phyloP scores from a whole-genome alignment of 2,113 vertebrate species.

The Vulpes lagopus region DNA sequence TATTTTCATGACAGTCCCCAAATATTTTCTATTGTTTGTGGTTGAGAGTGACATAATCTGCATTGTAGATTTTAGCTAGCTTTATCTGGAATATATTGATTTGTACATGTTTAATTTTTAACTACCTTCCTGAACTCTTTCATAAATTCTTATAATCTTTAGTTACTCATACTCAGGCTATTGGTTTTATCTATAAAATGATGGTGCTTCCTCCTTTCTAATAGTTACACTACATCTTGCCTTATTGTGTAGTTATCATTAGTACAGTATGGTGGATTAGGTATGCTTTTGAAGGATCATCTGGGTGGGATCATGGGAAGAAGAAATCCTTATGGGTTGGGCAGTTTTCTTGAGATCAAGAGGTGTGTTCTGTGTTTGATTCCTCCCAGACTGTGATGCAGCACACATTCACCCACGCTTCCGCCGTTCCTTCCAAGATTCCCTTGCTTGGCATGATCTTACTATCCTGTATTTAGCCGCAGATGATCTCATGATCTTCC shows the following conservation, averaged over 20 bases:
- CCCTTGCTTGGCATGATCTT: not conserved
- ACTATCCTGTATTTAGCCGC: conserved; percentile 45
- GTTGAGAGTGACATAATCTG: not conserved
- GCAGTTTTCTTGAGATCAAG: conserved; percentile 6
- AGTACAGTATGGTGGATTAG: not conserved
- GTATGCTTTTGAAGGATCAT: not conserved
- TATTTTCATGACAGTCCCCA: conserved; percentile 15
- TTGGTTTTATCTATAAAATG: not conserved
- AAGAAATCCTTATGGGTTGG: not conserved
- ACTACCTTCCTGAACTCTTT: not conserved
- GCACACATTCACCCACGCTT: not conserved
- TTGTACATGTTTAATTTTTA: conserved; percentile 15
- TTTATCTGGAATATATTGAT: not conserved
- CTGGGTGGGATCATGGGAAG: not conserved
- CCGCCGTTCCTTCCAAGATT: not conserved
- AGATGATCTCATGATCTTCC: conserved; percentile 60
- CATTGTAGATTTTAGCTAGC: not conserved
- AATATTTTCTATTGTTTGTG: not conserved
- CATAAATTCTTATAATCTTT: not conserved
- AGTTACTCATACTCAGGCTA: not conserved
- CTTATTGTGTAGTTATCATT: not conserved
- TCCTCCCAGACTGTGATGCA: not conserved
- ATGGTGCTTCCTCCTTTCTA: not conserved
- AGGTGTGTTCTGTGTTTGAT: not conserved
- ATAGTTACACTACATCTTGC: not conserved